Conservation (phyloP, 37 sponge, comb jelly and placozoan genomes). For the Spongia lamella region DNA sequence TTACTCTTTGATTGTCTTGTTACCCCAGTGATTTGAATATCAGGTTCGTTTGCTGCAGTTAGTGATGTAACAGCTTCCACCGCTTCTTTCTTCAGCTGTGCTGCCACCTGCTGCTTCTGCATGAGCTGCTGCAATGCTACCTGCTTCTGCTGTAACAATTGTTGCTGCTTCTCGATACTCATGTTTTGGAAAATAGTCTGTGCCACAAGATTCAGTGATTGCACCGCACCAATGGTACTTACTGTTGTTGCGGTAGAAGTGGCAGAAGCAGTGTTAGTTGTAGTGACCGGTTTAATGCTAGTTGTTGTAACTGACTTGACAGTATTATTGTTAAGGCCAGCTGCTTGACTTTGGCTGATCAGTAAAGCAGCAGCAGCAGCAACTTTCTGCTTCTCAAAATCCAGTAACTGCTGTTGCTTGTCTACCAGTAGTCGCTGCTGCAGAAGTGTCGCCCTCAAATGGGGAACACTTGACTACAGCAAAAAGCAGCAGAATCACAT, state of each 20-base stretch:
- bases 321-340: too few relatives aligned
- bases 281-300: too few relatives aligned
- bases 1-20: too few relatives aligned
- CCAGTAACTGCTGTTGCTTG: constrained; percentile 7
- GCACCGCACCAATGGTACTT: background rate
- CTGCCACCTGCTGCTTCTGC: background rate
- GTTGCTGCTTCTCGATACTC: background rate
- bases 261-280: background rate
- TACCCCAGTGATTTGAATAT: too few relatives aligned
- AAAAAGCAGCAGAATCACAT: background rate
- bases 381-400: too few relatives aligned
- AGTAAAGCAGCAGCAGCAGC: too few relatives aligned
- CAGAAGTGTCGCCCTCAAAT: constrained; percentile 52
- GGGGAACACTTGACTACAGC: constrained; percentile 71
- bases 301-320: too few relatives aligned
- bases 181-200: too few relatives aligned
- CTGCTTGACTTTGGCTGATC: too few relatives aligned
- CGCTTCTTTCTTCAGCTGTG: background rate
- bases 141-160: background rate
- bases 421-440: constrained; percentile 64
- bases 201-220: background rate
- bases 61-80: background rate
- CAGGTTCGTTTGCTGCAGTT: background rate
- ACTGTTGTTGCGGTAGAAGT: background rate
- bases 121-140: background rate